These are phyloP conservation scores for Laspeyria flexula DNA, from an alignment of 2,888 invertebrate species.

Conservation along the genomic window DNA sequence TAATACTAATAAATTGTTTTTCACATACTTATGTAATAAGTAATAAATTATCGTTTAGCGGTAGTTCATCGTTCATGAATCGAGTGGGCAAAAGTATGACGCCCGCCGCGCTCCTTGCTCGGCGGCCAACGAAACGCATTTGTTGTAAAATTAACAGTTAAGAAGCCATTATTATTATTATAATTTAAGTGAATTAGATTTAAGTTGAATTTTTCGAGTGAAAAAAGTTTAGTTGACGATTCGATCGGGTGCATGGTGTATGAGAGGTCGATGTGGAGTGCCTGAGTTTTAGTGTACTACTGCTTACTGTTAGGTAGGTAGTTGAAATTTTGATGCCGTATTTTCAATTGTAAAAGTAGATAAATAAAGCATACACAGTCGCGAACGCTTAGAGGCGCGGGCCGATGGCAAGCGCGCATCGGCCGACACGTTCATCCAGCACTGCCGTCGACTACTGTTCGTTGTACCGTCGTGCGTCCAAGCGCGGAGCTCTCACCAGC, in stretches of 20 bases:
- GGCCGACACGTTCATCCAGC: conserved; percentile 46
- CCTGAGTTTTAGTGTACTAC: conserved; percentile 83
- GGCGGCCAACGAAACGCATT: conserved; percentile 84
- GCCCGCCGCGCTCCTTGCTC: conserved; percentile 73
- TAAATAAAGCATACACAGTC: conserved; percentile 78
- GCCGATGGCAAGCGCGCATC: conserved; percentile 33
- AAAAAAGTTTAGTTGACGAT: conserved; percentile 80
- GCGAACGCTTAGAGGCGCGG: conserved; percentile 70
- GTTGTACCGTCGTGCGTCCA: conserved; percentile 27
- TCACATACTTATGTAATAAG: conserved; percentile 83
- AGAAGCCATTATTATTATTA: conserved; percentile 84
- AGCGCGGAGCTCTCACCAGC: conserved; percentile 16
- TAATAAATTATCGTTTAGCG: conserved; percentile 78
- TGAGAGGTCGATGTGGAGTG: conserved; percentile 84
- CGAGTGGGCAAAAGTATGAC: conserved; percentile 61
- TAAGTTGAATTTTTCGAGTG: conserved; percentile 85
- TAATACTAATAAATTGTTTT: conserved; percentile 77
- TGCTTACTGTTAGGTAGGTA: conserved; percentile 86
- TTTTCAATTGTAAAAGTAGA: conserved; percentile 83
- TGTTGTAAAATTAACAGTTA: conserved; percentile 84
- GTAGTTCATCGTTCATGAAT: conserved; percentile 72
- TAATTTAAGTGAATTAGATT: conserved; percentile 83
- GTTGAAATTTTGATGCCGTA: conserved; percentile 84
- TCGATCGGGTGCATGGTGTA: conserved; percentile 82
- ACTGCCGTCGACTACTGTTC: conserved; percentile 53